Evolutionary conservation across 2,888 invertebrate species (phyloP), one percentile per base, ranked within the genome.

Genomic region (Gortyna flavago): DNA sequence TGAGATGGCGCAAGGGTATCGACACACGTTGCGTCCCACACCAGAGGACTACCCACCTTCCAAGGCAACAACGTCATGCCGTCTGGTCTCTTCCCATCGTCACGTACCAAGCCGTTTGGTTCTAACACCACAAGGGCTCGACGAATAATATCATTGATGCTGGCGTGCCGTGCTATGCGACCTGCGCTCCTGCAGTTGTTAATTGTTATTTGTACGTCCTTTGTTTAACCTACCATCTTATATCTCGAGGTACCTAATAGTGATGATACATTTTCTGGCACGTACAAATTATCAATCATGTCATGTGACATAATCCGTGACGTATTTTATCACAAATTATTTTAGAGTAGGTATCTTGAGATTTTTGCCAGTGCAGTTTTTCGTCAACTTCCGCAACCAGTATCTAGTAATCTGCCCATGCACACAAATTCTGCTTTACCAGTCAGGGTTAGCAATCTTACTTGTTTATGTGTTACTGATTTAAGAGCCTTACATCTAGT

Each of bases 281-380:
- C 1, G 16, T 16, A 51, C n/a, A 76, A 51, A 35, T 64, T 32
- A 29, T 51, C 48, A 75, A 48, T 38, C 21, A 21, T 35, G 41
- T n/a, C 32, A 32, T 65, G 32, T 41, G 4, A 72, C 25, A 25
- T 69, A 48, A 29, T 29, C 4, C 38, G n/a, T 18, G 57, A 21
- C 13, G 9, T 35, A 74, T 35, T 25, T 75, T 72, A 13, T 18
- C 1, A 59, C 21, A 8, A 72, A n/a, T 25, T 44, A 73, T 72
- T 44, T 25, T 64, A 25, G 32, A 51, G 32, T 29, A 70, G 21
- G 29, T 21, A 29, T 21, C 8, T 38, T 41, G 8, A 70, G 7
- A 18, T n/a, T 59, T 44, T 32, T 18, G 25, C 32, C 35, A 71
- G 18, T 29, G 25, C 35, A n/a, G 2, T 13, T 72, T 66, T 25